Conservation (phyloP, 2,797 vertebrate genomes). For the Darevskia nairensis region DNA sequence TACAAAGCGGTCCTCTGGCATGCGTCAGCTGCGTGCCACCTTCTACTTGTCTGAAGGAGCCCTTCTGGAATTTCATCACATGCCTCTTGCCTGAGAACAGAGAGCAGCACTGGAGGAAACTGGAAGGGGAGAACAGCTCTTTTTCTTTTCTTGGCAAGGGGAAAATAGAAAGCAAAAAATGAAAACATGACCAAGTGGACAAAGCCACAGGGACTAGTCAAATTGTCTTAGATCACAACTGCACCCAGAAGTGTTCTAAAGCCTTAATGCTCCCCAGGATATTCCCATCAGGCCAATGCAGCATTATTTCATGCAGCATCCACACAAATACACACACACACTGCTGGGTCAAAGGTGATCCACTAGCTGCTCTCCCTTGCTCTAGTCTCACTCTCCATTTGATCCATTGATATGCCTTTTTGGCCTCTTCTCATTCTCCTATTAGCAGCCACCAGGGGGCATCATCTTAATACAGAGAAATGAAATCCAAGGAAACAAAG, state of each 20-base stretch:
- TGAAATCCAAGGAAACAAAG: slow-evolving; percentile 43
- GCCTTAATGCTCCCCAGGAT: neutral
- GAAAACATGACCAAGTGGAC: too few species aligned
- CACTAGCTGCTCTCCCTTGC: neutral
- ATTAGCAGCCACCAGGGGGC: slow-evolving; percentile 57
- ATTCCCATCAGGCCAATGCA: neutral
- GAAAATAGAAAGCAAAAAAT: neutral
- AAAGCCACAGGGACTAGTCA: neutral
- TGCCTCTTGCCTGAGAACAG: neutral
- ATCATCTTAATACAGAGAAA: slow-evolving; percentile 34
- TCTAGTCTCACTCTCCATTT: neutral
- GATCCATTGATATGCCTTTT: neutral
- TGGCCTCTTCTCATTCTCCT: neutral
- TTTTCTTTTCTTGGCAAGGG: neutral
- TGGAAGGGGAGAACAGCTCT: neutral
- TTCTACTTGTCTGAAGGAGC: too few species aligned
- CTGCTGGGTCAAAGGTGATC: neutral
- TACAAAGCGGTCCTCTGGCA: neutral
- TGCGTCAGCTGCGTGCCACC: rapidly evolving
- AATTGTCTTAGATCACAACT: neutral
- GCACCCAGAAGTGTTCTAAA: neutral
- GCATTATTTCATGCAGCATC: too few species aligned
- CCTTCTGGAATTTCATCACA: too few species aligned
- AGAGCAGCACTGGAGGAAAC: too few species aligned
- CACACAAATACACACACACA: too few species aligned